Percentiles rank a stretch among this genome's conserved stretches.
These are phyloP conservation scores for Cyrtorhinus lividipennis DNA, from an alignment of 1,140 invertebrate species.

Conservation along the genomic window DNA sequence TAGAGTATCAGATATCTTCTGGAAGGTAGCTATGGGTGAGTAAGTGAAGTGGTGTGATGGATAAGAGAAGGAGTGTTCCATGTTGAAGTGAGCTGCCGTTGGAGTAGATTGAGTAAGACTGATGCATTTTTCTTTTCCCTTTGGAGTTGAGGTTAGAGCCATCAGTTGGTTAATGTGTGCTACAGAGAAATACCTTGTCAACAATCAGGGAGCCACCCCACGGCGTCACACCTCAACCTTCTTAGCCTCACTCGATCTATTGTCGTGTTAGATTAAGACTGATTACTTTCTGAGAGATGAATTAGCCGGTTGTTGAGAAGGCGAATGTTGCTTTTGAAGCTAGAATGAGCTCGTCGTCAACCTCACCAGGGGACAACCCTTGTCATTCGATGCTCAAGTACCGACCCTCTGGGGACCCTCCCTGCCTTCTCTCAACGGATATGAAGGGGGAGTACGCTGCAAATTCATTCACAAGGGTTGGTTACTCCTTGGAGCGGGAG, in stretches of 20 bases:
- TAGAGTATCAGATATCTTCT: background rate
- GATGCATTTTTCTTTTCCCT: background rate
- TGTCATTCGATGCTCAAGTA: too few species aligned
- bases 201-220: background rate
- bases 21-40: background rate
- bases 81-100: background rate
- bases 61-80: background rate
- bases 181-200: conserved; percentile 6
- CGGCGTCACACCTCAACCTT: background rate
- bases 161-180: conserved; percentile 5
- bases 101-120: conserved; percentile 5
- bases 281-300: conserved; percentile 5
- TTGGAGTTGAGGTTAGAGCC: background rate
- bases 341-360: too few species aligned
- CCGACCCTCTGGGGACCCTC: too few species aligned
- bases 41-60: background rate
- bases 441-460: too few species aligned
- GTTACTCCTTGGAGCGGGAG: too few species aligned
- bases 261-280: background rate
- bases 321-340: too few species aligned
- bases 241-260: background rate
- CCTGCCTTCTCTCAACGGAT: too few species aligned
- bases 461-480: too few species aligned
- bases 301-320: background rate
- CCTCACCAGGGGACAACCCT: too few species aligned